phyloP scores from a whole-genome alignment of 2,888 invertebrate species.

The Oscheius sp. region DNA sequence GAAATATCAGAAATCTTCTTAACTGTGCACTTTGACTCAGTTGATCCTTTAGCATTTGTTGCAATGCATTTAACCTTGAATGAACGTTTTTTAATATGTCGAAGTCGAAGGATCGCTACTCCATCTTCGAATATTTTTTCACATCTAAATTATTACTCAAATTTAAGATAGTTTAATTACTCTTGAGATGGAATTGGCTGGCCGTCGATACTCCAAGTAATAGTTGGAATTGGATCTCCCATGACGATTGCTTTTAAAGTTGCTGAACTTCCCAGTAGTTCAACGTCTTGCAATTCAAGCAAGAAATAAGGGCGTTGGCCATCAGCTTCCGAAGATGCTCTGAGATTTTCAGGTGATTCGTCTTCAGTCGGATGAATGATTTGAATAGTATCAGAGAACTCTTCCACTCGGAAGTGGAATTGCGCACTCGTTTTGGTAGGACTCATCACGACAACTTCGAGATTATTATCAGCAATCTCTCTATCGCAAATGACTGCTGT shows the following conservation, averaged over 20 bases:
- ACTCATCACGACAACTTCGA: slow-evolving; percentile 56
- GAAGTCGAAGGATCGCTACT: slow-evolving; percentile 44
- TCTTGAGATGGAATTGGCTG: slow-evolving; percentile 16
- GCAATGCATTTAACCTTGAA: slow-evolving; percentile 44
- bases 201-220: slow-evolving; percentile 66
- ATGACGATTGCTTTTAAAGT: slow-evolving; percentile 65
- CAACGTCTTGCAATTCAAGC: slow-evolving; percentile 36
- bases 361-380: slow-evolving; percentile 27
- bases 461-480: slow-evolving; percentile 54
- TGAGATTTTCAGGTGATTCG: background rate
- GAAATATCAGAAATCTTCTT: slow-evolving; percentile 24
- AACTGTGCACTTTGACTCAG: slow-evolving; percentile 34
- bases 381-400: background rate
- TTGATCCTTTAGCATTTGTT: slow-evolving; percentile 44
- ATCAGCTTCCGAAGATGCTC: slow-evolving; percentile 3
- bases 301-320: slow-evolving; percentile 44
- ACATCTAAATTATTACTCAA: slow-evolving; percentile 31
- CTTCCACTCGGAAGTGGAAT: slow-evolving; percentile 39
- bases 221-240: slow-evolving; percentile 69
- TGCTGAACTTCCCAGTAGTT: slow-evolving; percentile 27
- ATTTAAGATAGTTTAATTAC: background rate
- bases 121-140: slow-evolving; percentile 56
- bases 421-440: slow-evolving; percentile 31
- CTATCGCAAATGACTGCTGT: slow-evolving; percentile 54
- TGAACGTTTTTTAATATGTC: slow-evolving; percentile 24